Evolutionary conservation across 2,113 vertebrate species (phyloP).

Genomic region (Periophthalmodon schlosseri): DNA sequence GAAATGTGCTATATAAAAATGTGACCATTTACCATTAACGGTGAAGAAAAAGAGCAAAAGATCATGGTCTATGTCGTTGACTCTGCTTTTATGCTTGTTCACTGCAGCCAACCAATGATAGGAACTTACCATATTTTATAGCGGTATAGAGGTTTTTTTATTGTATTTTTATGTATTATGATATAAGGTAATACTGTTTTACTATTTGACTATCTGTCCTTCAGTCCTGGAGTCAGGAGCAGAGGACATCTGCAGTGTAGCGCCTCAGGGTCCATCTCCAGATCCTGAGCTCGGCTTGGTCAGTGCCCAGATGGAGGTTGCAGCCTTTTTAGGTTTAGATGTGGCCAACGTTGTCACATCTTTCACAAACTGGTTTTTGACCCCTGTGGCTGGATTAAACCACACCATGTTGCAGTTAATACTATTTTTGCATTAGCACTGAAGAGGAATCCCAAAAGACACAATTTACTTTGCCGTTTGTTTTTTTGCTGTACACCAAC

Average conservation of each 20-base stretch:
- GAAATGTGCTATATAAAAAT: no score
- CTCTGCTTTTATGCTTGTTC: not conserved
- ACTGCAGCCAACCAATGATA: not conserved
- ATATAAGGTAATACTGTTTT: no score
- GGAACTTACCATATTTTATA: not conserved
- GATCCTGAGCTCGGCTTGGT: not conserved
- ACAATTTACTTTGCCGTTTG: not conserved
- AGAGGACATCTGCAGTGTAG: not conserved
- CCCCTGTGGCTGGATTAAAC: not conserved
- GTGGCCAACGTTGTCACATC: not conserved
- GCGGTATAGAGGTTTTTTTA: not conserved
- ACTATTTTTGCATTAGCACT: not conserved
- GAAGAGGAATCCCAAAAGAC: not conserved
- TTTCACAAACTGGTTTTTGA: not conserved
- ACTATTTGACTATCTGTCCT: not conserved
- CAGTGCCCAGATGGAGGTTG: not conserved
- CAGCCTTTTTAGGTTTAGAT: not conserved
- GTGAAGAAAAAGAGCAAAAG: not conserved
- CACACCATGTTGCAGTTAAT: conserved; percentile 1
- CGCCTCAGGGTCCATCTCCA: no score
- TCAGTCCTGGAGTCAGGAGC: not conserved
- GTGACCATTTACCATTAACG: not conserved
- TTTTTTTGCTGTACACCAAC: not conserved
- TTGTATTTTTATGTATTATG: no score
- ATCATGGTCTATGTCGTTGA: not conserved